phyloP scores from a whole-genome alignment of 2,797 vertebrate species.

The Anabas testudineus region DNA sequence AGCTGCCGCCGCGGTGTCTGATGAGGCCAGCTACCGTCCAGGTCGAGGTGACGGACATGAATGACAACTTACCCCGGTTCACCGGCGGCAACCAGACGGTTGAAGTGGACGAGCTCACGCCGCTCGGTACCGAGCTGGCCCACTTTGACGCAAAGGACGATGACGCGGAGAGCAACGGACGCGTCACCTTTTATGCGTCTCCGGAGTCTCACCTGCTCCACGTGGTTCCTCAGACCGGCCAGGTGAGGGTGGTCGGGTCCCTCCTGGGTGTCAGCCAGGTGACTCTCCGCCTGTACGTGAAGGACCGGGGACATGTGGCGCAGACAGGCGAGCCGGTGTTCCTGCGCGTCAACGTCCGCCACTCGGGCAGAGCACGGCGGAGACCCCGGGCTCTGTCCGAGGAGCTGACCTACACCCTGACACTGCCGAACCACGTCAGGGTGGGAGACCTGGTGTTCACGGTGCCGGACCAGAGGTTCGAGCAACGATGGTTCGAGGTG shows the following conservation, averaged over 20 bases:
- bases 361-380: conserved; percentile 45
- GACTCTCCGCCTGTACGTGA: conserved; percentile 71
- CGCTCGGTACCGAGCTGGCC: conserved; percentile 75
- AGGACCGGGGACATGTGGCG: conserved; percentile 72
- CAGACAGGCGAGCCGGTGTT: conserved; percentile 74
- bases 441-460: conserved; percentile 89
- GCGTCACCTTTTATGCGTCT: conserved; percentile 72
- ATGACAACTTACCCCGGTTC: conserved; percentile 82
- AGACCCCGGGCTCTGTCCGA: conserved; percentile 73
- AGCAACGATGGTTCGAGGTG: conserved; percentile 87
- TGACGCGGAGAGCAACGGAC: conserved; percentile 80
- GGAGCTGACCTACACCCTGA: conserved; percentile 83
- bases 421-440: conserved; percentile 78
- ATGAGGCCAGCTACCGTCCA: conserved; percentile 58
- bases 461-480: conserved; percentile 84
- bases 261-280: conserved; percentile 73
- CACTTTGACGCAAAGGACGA: conserved; percentile 78
- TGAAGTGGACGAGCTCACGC: conserved; percentile 74
- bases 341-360: conserved; percentile 66
- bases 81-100: conserved; percentile 53
- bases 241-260: conserved; percentile 79
- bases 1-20: conserved; percentile 62
- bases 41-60: conserved; percentile 81
- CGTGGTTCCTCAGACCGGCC: conserved; percentile 83
- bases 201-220: conserved; percentile 77